Conservation (phyloP, 1,140 invertebrate genomes). For the Leguminivora glycinivorella region DNA sequence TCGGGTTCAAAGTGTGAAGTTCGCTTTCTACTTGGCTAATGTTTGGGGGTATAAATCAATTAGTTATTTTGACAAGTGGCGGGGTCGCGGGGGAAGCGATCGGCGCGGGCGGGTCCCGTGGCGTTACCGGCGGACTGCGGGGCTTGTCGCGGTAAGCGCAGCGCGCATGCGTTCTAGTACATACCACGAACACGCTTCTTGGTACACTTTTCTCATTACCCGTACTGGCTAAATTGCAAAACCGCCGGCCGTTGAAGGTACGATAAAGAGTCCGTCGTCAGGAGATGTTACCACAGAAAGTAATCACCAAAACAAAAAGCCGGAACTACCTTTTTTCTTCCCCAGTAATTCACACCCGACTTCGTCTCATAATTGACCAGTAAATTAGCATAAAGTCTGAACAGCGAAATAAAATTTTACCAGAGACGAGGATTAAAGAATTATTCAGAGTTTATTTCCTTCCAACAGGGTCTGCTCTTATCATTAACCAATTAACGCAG, state of each 20-base stretch:
- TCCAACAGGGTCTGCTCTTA: constrained; percentile 34
- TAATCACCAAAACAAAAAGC: constrained; percentile 60
- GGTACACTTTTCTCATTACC: constrained; percentile 67
- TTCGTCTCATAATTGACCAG: constrained; percentile 52
- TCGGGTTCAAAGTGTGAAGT: constrained; percentile 35
- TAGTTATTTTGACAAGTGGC: constrained; percentile 63
- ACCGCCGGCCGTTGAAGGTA: constrained; percentile 56
- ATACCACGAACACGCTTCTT: constrained; percentile 37
- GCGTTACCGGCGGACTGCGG: constrained; percentile 56
- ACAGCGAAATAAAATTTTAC: constrained; percentile 35
- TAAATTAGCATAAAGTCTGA: constrained; percentile 44
- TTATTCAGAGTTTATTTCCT: constrained; percentile 43
- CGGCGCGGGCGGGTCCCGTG: constrained; percentile 37
- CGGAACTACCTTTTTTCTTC: constrained; percentile 47
- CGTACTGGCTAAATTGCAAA: constrained; percentile 65
- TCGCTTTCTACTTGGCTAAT: constrained; percentile 34
- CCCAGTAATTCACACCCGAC: constrained; percentile 46
- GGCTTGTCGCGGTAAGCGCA: constrained; percentile 32
- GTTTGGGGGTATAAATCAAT: constrained; percentile 58
- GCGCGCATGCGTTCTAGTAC: constrained; percentile 49
- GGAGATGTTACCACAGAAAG: constrained; percentile 52
- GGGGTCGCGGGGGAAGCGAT: constrained; percentile 38
- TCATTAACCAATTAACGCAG: constrained; percentile 42
- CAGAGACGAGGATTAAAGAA: constrained; percentile 37
- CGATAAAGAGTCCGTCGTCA: constrained; percentile 42